Conservation (phyloP, 2,113 vertebrate species). For the Alexandromys fortis region DNA sequence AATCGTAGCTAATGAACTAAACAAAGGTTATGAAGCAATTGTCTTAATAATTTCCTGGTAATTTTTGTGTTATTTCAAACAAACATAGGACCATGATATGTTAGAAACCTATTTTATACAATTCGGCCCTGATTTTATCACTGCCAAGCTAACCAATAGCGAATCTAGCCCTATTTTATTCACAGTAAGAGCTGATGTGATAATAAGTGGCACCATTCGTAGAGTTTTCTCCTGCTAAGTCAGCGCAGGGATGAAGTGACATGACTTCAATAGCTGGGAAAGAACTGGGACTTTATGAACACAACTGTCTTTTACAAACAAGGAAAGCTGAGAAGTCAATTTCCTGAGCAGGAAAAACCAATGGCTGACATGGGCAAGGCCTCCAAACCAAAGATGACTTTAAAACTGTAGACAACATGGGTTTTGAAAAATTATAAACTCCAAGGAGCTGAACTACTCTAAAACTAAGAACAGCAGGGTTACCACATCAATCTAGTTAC, state of each 20-base stretch:
- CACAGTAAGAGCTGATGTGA: conserved; percentile 22
- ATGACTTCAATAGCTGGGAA: conserved; percentile 58
- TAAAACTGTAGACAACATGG: conserved; percentile 50
- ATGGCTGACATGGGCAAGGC: conserved; percentile 12
- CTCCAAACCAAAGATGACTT: conserved; percentile 47
- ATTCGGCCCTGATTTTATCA: conserved; percentile 12
- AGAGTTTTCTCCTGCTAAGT: conserved; percentile 55
- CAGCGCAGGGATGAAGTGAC: conserved; percentile 49
- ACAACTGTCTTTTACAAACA: conserved; percentile 64
- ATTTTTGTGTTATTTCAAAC: conserved; percentile 55
- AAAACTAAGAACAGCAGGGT: conserved; percentile 35
- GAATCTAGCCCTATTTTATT: conserved; percentile 54
- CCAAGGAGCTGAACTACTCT: conserved; percentile 17
- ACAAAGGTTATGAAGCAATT: not conserved
- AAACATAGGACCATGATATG: not conserved
- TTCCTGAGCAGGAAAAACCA: conserved; percentile 69
- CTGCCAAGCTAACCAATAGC: conserved; percentile 1
- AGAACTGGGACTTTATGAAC: conserved; percentile 60
- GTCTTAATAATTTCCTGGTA: not conserved
- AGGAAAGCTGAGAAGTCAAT: conserved; percentile 65
- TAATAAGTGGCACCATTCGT: conserved; percentile 43
- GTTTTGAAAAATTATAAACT: conserved; percentile 55
- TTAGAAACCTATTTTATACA: not conserved
- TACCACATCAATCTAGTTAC: conserved; percentile 44
- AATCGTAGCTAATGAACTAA: not conserved